Conservation (phyloP, 2,113 vertebrate species). For the Lagopus muta region DNA sequence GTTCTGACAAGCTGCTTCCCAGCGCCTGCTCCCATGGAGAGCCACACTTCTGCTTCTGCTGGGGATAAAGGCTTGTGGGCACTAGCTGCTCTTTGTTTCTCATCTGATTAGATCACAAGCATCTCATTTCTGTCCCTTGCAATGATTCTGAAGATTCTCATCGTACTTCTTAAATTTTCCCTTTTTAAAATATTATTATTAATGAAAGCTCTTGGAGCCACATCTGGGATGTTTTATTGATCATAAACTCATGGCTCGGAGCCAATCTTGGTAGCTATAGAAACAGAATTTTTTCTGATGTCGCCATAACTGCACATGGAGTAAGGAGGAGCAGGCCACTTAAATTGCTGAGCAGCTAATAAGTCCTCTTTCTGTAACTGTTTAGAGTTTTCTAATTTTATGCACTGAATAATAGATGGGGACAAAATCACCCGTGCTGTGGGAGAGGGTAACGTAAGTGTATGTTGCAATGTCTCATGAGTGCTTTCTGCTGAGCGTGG, state of each 20-base stretch:
- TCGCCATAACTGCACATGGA: neutral
- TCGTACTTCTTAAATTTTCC: neutral
- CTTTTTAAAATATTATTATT: neutral
- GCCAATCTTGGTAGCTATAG: conserved; percentile 58
- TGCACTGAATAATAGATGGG: conserved; percentile 20
- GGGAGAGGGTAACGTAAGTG: neutral
- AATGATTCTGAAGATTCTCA: conserved; percentile 19
- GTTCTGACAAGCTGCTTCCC: neutral
- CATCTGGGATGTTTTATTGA: conserved; percentile 69
- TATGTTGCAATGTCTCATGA: neutral
- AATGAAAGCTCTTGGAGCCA: conserved; percentile 45
- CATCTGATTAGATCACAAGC: neutral
- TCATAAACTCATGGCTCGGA: conserved; percentile 42
- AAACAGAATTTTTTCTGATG: conserved; percentile 32
- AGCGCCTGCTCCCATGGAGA: neutral
- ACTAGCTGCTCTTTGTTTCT: neutral
- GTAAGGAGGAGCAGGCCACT: neutral
- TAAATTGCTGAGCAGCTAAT: conserved; percentile 43
- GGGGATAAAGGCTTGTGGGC: neutral
- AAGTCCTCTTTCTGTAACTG: neutral
- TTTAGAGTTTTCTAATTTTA: conserved; percentile 11
- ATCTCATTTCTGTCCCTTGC: neutral
- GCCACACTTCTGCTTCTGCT: neutral
- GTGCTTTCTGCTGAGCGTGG: neutral
- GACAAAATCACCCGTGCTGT: conserved; percentile 24